Percentiles rank a stretch among this genome's conserved stretches.
Evolutionary conservation across 2,888 invertebrate genomes (phyloP).

Genomic region (Syritta pipiens): DNA sequence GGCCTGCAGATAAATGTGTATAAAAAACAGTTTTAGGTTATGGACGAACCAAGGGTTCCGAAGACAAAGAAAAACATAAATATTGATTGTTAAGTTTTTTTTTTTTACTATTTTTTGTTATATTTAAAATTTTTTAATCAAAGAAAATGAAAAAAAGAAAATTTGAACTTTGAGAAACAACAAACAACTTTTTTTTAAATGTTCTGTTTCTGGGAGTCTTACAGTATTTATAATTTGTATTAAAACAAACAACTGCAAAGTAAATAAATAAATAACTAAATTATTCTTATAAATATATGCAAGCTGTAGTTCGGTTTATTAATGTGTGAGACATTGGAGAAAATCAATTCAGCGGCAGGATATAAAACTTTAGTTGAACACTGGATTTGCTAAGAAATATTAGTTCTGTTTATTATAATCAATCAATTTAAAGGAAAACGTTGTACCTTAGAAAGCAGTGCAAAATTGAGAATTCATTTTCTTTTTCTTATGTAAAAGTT

Average conservation of each 20-base stretch:
- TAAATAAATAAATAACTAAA: not conserved
- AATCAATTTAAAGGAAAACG: no score
- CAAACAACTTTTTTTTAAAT: no score
- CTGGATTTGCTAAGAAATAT: no score
- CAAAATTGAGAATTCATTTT: no score
- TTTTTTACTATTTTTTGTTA: constrained; percentile 16
- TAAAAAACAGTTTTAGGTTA: not conserved
- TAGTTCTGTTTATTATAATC: no score
- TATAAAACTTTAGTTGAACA: no score
- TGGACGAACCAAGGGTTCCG: constrained; percentile 15
- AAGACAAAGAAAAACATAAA: constrained; percentile 4
- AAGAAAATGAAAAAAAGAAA: not conserved
- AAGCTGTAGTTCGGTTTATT: no score
- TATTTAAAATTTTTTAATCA: not conserved
- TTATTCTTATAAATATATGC: not conserved
- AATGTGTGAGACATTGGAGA: no score
- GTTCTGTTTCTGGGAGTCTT: constrained; percentile 22
- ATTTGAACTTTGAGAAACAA: not conserved
- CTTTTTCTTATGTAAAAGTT: no score
- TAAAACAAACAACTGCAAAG: not conserved
- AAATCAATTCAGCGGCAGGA: no score
- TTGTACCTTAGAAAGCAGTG: no score
- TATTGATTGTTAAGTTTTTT: constrained; percentile 17
- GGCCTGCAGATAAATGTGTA: constrained; percentile 23
- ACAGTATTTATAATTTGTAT: constrained; percentile 27